phyloP scores from a whole-genome alignment of 2,888 invertebrate genomes.

The Erebia epiphron region DNA sequence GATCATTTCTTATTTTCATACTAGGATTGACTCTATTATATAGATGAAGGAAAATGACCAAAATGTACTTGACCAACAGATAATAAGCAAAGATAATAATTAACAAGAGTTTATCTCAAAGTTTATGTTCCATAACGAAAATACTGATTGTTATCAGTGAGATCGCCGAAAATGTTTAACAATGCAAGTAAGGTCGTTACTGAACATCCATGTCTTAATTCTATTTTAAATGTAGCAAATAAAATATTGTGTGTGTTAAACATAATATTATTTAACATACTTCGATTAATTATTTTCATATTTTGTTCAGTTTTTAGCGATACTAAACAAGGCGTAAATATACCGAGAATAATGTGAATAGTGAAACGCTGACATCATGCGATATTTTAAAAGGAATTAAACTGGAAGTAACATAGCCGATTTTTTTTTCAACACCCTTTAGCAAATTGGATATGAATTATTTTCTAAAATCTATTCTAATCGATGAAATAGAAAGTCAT shows the following conservation, averaged over 20 bases:
- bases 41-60: conserved; percentile 26
- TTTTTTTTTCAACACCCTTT: background rate
- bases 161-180: conserved; percentile 20
- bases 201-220: conserved; percentile 29
- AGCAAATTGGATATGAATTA: no score
- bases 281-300: background rate
- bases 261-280: background rate
- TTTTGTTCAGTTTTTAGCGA: no score
- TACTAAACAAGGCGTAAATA: no score
- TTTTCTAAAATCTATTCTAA: no score
- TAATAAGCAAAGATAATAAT: conserved; percentile 41
- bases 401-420: background rate
- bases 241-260: background rate
- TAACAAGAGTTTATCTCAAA: conserved; percentile 36
- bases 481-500: no score
- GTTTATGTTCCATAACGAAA: conserved; percentile 42
- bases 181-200: conserved; percentile 28
- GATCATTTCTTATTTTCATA: background rate
- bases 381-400: background rate
- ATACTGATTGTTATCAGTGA: conserved; percentile 26
- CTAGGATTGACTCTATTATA: background rate
- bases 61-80: conserved; percentile 38
- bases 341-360: background rate
- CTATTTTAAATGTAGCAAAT: background rate
- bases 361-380: background rate